These are phyloP conservation scores for Xiphorhynchus elegans DNA, from an alignment of 2,113 vertebrate species.

Conservation along the genomic window DNA sequence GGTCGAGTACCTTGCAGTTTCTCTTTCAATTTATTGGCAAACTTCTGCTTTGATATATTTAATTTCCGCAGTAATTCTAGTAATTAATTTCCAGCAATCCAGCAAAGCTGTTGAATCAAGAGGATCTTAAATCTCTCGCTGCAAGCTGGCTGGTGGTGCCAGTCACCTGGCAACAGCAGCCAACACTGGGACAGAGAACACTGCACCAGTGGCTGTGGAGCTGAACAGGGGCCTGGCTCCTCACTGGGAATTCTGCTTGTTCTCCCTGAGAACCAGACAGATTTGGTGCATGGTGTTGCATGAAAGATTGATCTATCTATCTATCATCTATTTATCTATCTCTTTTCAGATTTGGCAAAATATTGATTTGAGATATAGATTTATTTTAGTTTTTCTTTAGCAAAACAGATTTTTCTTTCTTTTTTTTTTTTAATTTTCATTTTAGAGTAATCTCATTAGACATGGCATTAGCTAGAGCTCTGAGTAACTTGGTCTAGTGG, in stretches of 20 bases:
- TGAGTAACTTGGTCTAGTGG: background rate
- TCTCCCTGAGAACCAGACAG: background rate
- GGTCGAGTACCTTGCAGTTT: rapidly evolving
- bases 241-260: background rate
- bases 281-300: background rate
- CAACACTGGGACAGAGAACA: background rate
- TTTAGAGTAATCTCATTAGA: no score
- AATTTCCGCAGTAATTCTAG: background rate
- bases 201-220: background rate
- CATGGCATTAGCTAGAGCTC: background rate
- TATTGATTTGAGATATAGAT: background rate
- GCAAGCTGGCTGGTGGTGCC: background rate
- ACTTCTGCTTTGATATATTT: background rate
- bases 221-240: background rate
- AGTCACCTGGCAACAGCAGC: background rate
- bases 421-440: background rate
- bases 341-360: background rate
- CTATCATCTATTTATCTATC: no score
- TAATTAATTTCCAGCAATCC: background rate
- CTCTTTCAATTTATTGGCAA: background rate
- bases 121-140: background rate
- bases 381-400: background rate
- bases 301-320: background rate
- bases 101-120: background rate
- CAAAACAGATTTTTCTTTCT: background rate